Conservation (phyloP, 1,140 invertebrate species). For the Phortica variegata region DNA sequence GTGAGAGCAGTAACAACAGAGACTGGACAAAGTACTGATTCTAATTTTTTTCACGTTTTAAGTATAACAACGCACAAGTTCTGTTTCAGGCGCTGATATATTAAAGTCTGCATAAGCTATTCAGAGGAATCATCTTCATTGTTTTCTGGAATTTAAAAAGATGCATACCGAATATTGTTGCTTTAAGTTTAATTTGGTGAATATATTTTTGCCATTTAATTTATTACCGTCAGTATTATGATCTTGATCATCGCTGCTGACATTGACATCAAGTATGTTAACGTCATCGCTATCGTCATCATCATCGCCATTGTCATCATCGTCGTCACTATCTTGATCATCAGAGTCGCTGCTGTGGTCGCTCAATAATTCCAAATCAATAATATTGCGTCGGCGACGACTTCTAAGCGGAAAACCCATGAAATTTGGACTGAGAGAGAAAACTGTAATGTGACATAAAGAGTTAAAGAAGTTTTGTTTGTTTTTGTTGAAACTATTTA, state of each 20-base stretch:
- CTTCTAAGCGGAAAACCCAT: conserved; percentile 34
- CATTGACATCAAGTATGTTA: conserved; percentile 19
- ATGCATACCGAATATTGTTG: no score
- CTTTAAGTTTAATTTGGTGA: background rate
- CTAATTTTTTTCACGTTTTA: no score
- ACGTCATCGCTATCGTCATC: conserved; percentile 23
- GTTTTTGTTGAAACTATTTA: background rate
- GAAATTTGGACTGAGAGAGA: conserved; percentile 37
- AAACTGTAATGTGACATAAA: conserved; percentile 17
- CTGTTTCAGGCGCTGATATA: no score
- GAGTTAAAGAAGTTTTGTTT: background rate
- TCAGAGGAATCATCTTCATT: no score
- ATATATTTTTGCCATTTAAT: background rate
- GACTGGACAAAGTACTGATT: no score
- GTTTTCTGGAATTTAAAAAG: no score
- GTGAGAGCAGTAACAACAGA: no score
- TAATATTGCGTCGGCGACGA: conserved; percentile 24
- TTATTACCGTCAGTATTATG: background rate
- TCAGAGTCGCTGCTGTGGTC: conserved; percentile 25
- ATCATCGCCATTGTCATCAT: conserved; percentile 30
- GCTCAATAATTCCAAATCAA: conserved; percentile 17
- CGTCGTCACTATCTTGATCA: conserved; percentile 23
- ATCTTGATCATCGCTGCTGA: conserved; percentile 22
- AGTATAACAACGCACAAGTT: no score
- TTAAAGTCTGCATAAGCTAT: no score